Base-by-base conservation (phyloP, 2,113 vertebrate genomes). In the Heliornis fulica region DNA sequence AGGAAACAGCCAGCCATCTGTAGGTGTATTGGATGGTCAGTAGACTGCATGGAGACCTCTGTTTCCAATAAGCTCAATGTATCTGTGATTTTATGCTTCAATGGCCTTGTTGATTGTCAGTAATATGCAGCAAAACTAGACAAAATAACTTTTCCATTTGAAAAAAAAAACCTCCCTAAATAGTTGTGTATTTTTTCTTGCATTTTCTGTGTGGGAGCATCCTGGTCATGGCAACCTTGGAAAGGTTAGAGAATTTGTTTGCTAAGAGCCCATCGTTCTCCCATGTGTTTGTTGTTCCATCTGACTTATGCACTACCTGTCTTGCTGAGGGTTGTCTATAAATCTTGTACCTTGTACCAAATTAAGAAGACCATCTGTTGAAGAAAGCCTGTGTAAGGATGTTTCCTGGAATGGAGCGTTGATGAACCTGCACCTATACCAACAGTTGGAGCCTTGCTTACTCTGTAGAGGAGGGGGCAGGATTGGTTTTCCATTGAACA, bases 341-440 rank as follows among this genome's bases (percentile, higher is more conserved):
- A 86, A 88, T 96, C 82, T 69, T 75, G n/a, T 59, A 48, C n/a
- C 76, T 91, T 82, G 36, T 88, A 88, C 59, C 71, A 90, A 93
- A 90, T 90, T 87, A 90, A 70, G 94, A 76, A 45, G 41, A 64
- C 66, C 79, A 93, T 96, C 96, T 96, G 88, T 54, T 93, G 90
- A 88, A 92, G 54, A 53, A 86, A 83, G 50, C 28, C 45, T 48
- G 20, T 83, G 54, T 48, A n/a, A 87, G 66, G 57, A 87, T 48
- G 36, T 75, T 89, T 92, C 36, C 53, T 71, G 65, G 65, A 89
- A 80, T 1, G 3, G 25, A 77, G 9, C 36, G 8, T 0, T 76
- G 69, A 70, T 85, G 56, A 48, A 81, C 51, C 38, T 83, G 63
- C 34, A 65, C 34, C 51, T 78, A 6, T 36, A 63, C 22, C 19